Evolutionary conservation across 2,113 vertebrate species (phyloP), one percentile per base, ranked within the genome.

Genomic region (Scomber colias): DNA sequence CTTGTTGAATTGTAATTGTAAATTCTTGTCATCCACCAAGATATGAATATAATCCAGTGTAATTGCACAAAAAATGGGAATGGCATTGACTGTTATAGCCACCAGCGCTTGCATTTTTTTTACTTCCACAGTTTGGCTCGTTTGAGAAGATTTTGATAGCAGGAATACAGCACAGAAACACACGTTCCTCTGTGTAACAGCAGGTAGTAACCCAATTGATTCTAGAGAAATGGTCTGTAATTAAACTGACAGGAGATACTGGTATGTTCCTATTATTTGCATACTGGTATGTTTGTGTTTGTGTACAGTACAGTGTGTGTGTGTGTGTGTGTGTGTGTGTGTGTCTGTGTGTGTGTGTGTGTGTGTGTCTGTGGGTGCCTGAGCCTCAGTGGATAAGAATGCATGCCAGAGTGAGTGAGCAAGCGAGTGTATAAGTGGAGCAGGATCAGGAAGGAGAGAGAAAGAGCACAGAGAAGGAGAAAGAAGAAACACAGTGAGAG

Each of bases 391-490:
- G 79, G 59, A 75, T 59, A 81, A 77, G 75, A 88, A 81, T 45
- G 82, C 85, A 79, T 81, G 77, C 75, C 83, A 77, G 83, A 69
- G 79, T 67, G 79, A 88, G 84, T 56, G 84, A 84, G 91, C 15
- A 74, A 82, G 79, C 11, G 3, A 90, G 70, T 46, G 71, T 72
- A 61, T 71, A 64, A 88, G 82, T 62, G 45, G 84, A 87, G 79
- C 63, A 50, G 59, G 84, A 87, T 85, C 62, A 84, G 82, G 64
- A 66, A 67, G 62, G 82, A 79, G 84, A 84, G 87, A 68, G 75
- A 77, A 85, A 77, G 78, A 66, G 74, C 76, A 65, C 65, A 54
- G 80, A 77, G 86, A 65, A 79, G 63, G 81, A 89, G 69, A 81
- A 14, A 64, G 82, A 54, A 84, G 82, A 84, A 64, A 51, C 44